Conservation (phyloP, 1,140 invertebrate genomes). For the Brachionus paranguensis region DNA sequence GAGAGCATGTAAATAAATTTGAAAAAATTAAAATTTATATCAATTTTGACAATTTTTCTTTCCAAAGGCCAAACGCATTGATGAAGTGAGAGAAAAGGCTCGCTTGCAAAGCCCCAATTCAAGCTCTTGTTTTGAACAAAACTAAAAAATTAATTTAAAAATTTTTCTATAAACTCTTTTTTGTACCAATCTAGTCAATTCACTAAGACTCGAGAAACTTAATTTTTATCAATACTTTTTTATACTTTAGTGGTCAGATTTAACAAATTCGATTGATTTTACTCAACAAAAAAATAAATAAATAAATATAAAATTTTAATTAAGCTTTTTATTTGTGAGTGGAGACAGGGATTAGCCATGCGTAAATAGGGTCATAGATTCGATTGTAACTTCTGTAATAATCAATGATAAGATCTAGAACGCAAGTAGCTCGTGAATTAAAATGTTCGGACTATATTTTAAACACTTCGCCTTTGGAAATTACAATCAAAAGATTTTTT, state of each 20-base stretch:
- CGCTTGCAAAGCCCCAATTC: slow-evolving; percentile 10
- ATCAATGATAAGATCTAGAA: neutral
- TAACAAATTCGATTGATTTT: neutral
- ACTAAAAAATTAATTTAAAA: neutral
- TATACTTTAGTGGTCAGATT: neutral
- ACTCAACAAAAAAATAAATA: neutral
- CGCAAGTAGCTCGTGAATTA: neutral
- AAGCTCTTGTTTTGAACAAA: slow-evolving; percentile 17
- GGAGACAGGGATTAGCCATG: neutral
- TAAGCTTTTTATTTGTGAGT: neutral
- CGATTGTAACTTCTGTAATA: neutral
- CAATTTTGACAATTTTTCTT: neutral
- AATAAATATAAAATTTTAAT: neutral
- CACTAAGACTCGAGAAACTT: neutral
- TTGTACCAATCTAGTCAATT: slow-evolving; percentile 2
- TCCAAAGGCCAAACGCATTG: neutral
- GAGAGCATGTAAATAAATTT: slow-evolving; percentile 18
- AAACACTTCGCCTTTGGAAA: neutral
- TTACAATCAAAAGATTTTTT: neutral
- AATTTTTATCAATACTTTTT: neutral
- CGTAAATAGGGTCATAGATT: neutral
- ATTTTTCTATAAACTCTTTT: neutral
- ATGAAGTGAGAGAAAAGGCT: slow-evolving; percentile 30
- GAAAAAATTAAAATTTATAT: neutral
- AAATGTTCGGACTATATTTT: neutral